phyloP scores from a whole-genome alignment of 2,113 vertebrate genomes.

The Onychorhynchus coronatus region DNA sequence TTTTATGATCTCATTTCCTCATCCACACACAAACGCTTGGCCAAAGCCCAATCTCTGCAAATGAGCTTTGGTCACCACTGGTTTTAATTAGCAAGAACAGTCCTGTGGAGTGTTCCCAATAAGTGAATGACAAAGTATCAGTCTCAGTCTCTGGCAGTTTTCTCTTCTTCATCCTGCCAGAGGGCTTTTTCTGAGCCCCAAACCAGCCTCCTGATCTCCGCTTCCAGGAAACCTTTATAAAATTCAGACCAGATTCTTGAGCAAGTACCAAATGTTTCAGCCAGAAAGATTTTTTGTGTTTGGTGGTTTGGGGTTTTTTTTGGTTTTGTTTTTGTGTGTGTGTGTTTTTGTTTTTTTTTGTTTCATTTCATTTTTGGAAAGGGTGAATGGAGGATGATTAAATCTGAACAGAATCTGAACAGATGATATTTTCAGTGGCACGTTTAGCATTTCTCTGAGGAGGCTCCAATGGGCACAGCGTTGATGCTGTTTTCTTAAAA shows the following conservation, averaged over 20 bases:
- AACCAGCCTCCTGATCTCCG: conserved; percentile 49
- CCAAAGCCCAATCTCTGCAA: conserved; percentile 40
- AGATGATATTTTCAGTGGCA: conserved; percentile 46
- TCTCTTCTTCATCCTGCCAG: conserved; percentile 52
- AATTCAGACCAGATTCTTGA: conserved; percentile 67
- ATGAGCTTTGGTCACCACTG: conserved; percentile 58
- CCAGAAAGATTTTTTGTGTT: conserved; percentile 31
- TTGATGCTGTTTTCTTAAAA: conserved; percentile 6
- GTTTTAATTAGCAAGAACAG: conserved; percentile 68
- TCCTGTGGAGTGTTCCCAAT: conserved; percentile 51
- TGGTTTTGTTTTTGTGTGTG: not conserved
- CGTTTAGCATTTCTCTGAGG: not conserved
- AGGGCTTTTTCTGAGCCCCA: conserved; percentile 54
- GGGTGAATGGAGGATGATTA: conserved; percentile 22
- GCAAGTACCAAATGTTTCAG: conserved; percentile 59
- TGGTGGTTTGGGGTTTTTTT: too few relatives aligned
- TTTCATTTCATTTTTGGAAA: conserved; percentile 24
- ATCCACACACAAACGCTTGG: conserved; percentile 22
- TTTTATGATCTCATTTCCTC: conserved; percentile 65
- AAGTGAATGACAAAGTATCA: conserved; percentile 61
- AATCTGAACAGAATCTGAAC: not conserved
- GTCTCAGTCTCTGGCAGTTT: conserved; percentile 53
- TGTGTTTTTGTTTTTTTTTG: not conserved
- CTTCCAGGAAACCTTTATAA: conserved; percentile 68
- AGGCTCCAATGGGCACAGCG: not conserved